Evolutionary conservation across 2,113 vertebrate species (phyloP), one percentile per base, ranked within the genome.

Genomic region (Limnothrissa miodon): DNA sequence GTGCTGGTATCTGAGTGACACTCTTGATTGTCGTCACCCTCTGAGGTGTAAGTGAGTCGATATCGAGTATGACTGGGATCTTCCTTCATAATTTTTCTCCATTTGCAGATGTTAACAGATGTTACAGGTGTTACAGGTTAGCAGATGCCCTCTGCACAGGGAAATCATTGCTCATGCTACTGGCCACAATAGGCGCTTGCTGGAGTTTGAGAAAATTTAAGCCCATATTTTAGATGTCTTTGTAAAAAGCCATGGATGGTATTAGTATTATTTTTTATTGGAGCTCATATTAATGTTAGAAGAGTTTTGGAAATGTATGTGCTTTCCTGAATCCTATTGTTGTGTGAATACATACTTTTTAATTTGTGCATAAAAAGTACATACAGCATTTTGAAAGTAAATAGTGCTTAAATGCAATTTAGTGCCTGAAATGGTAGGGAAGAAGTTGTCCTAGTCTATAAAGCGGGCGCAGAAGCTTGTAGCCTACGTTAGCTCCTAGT

Each of bases 81-180:
- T 78, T 81, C 53, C 81, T 48, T 86, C 79, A 82, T 87, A 74
- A 81, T 87, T 45, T 80, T 79, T 81, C 84, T 44, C 84, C 87
- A 88, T 85, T 85, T 89, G 88, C n/a, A n/a, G n/a, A n/a, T n/a
- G 84, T 83, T 82, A 46, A n/a, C 86, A 87, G 88, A 89, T 89
- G 83, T n/a, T n/a, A n/a, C n/a, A n/a, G n/a, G n/a, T n/a, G n/a
- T n/a, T n/a, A n/a, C n/a, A n/a, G 88, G 84, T 83, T 82, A 46
- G 19, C 86, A 87, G 88, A 89, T 89, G 83, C 85, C 88, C 80
- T 44, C 33, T 33, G 5, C 56, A 33, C n/a, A 39, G 81, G 80
- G 17, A 86, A 83, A 82, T 83, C 78, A 48, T 46, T 81, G 81
- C 81, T 83, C 83, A 56, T 48, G 48, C 83, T 87, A 80, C 36